phyloP scores from a whole-genome alignment of 2,113 vertebrate genomes.

The Sceloporus tristichus region DNA sequence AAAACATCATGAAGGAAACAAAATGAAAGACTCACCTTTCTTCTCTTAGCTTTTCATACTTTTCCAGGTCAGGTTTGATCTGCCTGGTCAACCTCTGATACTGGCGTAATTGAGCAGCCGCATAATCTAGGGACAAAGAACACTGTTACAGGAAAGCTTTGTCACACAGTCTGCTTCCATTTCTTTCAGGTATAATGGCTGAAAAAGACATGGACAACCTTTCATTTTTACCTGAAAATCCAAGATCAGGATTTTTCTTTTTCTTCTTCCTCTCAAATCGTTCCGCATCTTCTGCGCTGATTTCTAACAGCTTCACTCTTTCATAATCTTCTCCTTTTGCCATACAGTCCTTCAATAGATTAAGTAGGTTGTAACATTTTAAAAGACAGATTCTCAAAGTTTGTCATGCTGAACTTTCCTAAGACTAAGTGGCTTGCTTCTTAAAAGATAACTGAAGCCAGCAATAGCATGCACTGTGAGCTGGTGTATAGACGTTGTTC shows the following conservation, averaged over 20 bases:
- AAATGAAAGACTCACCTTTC: conserved; percentile 80
- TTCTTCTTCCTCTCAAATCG: conserved; percentile 94
- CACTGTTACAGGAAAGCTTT: accelerated
- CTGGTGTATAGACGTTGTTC: background rate
- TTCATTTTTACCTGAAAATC: conserved; percentile 88
- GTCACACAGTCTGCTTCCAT: accelerated
- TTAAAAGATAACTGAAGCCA: background rate
- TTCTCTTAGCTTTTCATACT: conserved; percentile 87
- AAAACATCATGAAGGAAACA: accelerated
- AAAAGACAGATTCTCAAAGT: background rate
- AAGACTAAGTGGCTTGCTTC: background rate
- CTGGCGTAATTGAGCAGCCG: conserved; percentile 94
- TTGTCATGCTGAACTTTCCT: background rate
- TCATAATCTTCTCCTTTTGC: conserved; percentile 90
- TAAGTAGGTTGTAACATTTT: accelerated
- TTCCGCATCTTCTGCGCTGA: conserved; percentile 95
- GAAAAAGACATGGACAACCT: accelerated
- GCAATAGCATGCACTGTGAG: background rate
- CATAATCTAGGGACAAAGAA: conserved; percentile 83
- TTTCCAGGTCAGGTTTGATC: conserved; percentile 93
- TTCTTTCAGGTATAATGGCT: background rate
- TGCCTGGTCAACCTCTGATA: conserved; percentile 95
- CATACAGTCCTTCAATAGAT: conserved; percentile 85
- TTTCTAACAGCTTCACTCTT: conserved; percentile 90
- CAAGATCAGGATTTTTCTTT: conserved; percentile 93